Conservation (phyloP, 2,888 invertebrate genomes). For the Axea sp. region DNA sequence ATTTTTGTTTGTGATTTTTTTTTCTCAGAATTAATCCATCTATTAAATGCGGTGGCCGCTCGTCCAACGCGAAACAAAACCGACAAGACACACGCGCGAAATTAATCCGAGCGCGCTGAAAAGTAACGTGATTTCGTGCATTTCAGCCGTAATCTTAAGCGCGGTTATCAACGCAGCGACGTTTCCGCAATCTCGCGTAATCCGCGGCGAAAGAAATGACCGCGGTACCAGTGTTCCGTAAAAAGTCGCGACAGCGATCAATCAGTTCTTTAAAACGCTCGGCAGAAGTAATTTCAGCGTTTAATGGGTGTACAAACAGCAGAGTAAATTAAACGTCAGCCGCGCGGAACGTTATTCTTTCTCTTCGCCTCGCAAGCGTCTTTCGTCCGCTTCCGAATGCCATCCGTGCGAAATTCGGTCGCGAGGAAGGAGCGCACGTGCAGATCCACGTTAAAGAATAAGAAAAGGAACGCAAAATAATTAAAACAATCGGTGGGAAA, state of each 20-base stretch:
- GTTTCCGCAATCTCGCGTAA: no score
- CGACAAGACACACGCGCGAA: no score
- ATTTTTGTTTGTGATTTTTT: no score
- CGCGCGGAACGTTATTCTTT: constrained; percentile 12
- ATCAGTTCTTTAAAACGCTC: constrained; percentile 31
- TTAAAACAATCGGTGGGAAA: constrained; percentile 54
- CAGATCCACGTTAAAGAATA: constrained; percentile 35
- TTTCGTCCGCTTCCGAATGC: constrained; percentile 25
- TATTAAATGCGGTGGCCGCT: no score
- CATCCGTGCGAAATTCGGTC: no score
- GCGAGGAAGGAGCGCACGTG: constrained; percentile 1
- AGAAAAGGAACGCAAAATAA: no score
- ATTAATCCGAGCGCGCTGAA: no score
- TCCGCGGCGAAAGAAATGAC: constrained; percentile 7
- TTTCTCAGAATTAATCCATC: no score
- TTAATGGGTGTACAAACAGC: constrained; percentile 38
- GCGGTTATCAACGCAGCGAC: no score
- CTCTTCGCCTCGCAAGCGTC: constrained; percentile 5
- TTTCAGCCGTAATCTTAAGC: no score
- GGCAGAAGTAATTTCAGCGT: constrained; percentile 36
- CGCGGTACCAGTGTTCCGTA: neutral
- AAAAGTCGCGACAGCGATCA: constrained; percentile 14
- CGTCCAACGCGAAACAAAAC: no score
- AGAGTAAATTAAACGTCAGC: constrained; percentile 46
- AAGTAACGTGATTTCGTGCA: no score